Conservation (phyloP, 2,113 vertebrate species). For the Antennarius striatus region DNA sequence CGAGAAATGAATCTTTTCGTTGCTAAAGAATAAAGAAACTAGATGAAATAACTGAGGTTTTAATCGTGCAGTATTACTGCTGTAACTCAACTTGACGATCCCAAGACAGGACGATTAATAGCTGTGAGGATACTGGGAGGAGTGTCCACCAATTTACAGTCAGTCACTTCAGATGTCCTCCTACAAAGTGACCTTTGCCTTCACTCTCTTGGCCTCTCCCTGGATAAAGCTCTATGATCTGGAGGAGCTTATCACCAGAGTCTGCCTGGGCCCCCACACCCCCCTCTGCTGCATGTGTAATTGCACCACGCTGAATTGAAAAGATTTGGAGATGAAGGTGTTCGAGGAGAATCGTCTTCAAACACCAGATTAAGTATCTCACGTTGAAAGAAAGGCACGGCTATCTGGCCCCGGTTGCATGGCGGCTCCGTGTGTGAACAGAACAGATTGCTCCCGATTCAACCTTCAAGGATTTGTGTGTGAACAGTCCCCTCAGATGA, state of each 20-base stretch:
- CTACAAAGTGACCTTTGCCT: conserved; percentile 57
- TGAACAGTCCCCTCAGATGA: conserved; percentile 38
- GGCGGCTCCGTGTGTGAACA: conserved; percentile 13
- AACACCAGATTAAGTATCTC: conserved; percentile 11
- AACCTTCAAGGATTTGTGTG: too few relatives aligned
- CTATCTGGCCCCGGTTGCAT: conserved; percentile 7
- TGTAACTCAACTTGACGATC: conserved; percentile 3
- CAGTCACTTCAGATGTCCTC: conserved; percentile 48
- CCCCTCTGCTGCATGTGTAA: conserved; percentile 62
- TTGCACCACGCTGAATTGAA: conserved; percentile 44
- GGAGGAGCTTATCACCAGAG: conserved; percentile 57
- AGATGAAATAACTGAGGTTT: neutral
- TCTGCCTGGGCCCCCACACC: conserved; percentile 37
- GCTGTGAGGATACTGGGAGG: conserved; percentile 29
- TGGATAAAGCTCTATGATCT: conserved; percentile 65
- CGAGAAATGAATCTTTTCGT: neutral
- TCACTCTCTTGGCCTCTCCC: conserved; percentile 46
- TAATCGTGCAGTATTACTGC: neutral
- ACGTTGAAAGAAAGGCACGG: conserved; percentile 3
- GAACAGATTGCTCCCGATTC: too few relatives aligned
- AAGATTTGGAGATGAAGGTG: conserved; percentile 29
- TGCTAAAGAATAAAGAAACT: neutral
- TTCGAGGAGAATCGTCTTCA: conserved; percentile 4
- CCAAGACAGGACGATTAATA: conserved; percentile 17
- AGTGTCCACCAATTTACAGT: conserved; percentile 36